Evolutionary conservation across 2,888 invertebrate genomes (phyloP), one percentile per base, ranked within the genome.

Genomic region (Dasypolia templi): DNA sequence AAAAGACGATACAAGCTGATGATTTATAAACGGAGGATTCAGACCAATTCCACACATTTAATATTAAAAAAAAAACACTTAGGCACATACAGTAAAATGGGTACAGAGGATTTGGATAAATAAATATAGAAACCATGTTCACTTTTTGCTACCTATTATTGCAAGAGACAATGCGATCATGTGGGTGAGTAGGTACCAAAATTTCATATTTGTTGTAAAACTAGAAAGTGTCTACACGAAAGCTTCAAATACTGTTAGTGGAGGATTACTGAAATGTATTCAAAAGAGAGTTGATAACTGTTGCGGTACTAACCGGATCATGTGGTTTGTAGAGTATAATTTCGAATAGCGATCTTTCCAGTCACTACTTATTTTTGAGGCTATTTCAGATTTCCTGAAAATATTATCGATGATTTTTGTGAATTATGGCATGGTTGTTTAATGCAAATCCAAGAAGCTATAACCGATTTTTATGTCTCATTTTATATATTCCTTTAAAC

Each of bases 261-360:
- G 29, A 78, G 65, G 46, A 83, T 77, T 32, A 77, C 61, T 72
- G 29, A 65, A 77, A 26, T 66, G n/a, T 56, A 22, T 62, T 73
- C 49, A 76, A 77, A 82, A 70, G 70, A 75, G 66, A 80, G 65
- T 42, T 49, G 9, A 49, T 80, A 77, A 84, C 70, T 75, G 75
- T 77, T 11, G 56, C 51, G 29, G n/a, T 66, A 91, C 94, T 93
- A 77, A 94, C 94, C 86, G 59, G 39, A 90, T 86, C 79, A 89
- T 75, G 19, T 88, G 89, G 49, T 91, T 89, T 53, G 91, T 87
- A 5, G 94, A 93, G 84, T 95, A 95, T 22, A 95, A 86, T 86
- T 91, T 92, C n/a, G 92, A 90, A 81, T 96, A 95, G 46, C 95
- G 92, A 26, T 90, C 88, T 88, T 93, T 95, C 96, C 95, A 96